phyloP scores from a whole-genome alignment of 2,797 vertebrate genomes.

The Otolemur crassicaudatus region DNA sequence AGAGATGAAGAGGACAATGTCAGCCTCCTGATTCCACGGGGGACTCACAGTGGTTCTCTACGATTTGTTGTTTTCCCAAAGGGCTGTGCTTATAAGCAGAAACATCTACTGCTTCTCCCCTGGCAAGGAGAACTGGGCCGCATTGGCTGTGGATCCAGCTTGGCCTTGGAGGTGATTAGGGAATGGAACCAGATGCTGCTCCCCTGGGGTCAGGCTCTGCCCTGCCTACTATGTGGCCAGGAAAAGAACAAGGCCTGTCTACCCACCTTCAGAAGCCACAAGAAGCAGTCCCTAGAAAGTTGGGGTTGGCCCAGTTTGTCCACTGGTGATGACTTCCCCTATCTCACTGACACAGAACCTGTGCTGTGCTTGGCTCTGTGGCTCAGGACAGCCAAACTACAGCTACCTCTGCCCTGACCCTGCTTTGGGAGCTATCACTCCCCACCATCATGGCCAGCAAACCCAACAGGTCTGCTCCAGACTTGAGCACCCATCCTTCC shows the following conservation, averaged over 20 bases:
- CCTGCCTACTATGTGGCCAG: neutral
- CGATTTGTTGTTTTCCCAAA: neutral
- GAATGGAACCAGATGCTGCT: fast-evolving
- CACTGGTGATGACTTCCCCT: fast-evolving
- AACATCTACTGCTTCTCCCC: neutral
- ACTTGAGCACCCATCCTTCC: neutral
- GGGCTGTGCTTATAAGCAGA: slow-evolving; percentile 21
- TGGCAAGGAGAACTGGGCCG: neutral
- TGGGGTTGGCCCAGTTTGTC: neutral
- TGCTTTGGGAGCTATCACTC: fast-evolving
- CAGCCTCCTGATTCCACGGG: neutral
- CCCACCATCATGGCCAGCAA: fast-evolving
- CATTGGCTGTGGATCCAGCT: neutral
- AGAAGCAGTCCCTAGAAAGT: neutral
- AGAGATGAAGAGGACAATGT: neutral
- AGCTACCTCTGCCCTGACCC: neutral
- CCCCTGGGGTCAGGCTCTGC: neutral
- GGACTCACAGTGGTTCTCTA: neutral
- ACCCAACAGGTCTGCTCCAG: neutral
- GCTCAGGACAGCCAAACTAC: neutral
- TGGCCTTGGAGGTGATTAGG: neutral
- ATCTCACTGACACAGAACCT: fast-evolving
- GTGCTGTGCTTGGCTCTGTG: fast-evolving
- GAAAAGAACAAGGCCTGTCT: neutral
- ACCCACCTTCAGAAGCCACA: fast-evolving